phyloP scores from a whole-genome alignment of 1,140 invertebrate species.

The Teleogryllus occipitalis region DNA sequence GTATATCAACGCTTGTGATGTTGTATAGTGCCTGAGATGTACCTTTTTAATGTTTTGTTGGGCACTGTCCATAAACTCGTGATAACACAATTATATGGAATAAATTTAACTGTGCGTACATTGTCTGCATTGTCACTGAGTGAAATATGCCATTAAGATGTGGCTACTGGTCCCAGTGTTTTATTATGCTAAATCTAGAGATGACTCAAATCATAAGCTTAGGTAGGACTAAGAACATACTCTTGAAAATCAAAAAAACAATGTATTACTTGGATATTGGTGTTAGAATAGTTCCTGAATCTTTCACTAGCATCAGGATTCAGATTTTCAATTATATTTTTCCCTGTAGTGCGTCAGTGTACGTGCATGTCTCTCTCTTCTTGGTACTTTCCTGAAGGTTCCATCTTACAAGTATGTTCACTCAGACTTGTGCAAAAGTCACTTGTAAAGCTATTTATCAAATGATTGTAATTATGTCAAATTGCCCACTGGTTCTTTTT shows the following conservation, averaged over 20 bases:
- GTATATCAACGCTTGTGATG: neutral
- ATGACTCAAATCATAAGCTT: neutral
- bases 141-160: neutral
- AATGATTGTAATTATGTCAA: neutral
- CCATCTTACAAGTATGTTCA: neutral
- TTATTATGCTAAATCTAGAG: neutral
- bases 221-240: neutral
- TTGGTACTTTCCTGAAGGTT: neutral
- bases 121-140: neutral
- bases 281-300: neutral
- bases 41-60: neutral
- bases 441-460: neutral
- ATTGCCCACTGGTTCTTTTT: neutral
- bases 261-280: neutral
- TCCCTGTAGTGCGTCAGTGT: neutral
- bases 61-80: conserved; percentile 3
- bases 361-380: neutral
- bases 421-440: neutral
- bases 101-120: neutral
- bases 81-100: neutral
- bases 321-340: neutral
- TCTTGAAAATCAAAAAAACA: neutral
- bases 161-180: neutral
- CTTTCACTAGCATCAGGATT: neutral
- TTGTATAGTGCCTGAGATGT: neutral